Percentiles rank a stretch among this genome's conserved stretches.
Conservation (phyloP, 1,140 invertebrate genomes). For the Hesperophylax magnus region DNA sequence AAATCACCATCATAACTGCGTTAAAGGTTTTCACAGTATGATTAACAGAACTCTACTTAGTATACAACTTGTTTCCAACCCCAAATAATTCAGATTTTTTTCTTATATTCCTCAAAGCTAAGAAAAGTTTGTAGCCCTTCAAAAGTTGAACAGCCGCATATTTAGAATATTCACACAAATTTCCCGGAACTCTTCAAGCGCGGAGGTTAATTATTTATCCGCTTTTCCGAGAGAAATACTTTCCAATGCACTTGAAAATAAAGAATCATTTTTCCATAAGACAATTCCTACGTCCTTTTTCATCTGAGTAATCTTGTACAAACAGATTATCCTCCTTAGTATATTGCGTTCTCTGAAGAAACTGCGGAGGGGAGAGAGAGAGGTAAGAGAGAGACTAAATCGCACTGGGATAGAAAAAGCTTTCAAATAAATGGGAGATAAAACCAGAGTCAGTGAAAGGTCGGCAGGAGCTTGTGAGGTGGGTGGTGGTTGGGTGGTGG, state of each 20-base stretch:
- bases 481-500: not conserved
- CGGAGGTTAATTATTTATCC: too few species aligned
- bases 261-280: slow-evolving; percentile 43
- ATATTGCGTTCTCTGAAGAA: slow-evolving; percentile 39
- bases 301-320: slow-evolving; percentile 51
- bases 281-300: slow-evolving; percentile 48
- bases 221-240: too few species aligned
- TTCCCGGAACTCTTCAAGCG: too few species aligned
- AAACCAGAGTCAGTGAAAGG: slow-evolving; percentile 48
- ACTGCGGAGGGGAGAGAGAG: not conserved
- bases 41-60: too few species aligned
- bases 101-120: too few species aligned
- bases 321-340: slow-evolving; percentile 52
- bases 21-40: too few species aligned
- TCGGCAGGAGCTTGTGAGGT: not conserved
- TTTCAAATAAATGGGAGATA: slow-evolving; percentile 56
- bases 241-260: slow-evolving; percentile 7
- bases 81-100: too few species aligned
- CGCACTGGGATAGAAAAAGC: slow-evolving; percentile 51
- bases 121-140: too few species aligned
- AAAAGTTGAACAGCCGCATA: too few species aligned
- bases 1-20: too few species aligned
- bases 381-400: slow-evolving; percentile 35
- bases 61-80: too few species aligned
- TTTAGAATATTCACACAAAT: too few species aligned